phyloP scores from a whole-genome alignment of 2,797 vertebrate species.

The Eidolon dupreanum region DNA sequence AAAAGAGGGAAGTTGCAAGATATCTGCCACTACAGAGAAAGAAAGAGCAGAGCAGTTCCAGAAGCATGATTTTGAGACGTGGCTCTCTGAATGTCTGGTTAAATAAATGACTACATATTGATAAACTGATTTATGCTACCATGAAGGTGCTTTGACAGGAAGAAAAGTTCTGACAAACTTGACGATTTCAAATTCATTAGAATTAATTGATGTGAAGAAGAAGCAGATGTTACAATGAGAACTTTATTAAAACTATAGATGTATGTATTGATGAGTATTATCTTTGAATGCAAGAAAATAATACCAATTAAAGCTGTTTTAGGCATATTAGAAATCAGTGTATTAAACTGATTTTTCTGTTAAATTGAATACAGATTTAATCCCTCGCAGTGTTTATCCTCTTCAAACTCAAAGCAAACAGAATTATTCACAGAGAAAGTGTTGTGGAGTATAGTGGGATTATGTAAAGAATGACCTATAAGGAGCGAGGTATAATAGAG shows the following conservation, averaged over 20 bases:
- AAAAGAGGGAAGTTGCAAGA: not conserved
- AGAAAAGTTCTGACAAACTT: conserved; percentile 16
- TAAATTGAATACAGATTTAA: conserved; percentile 40
- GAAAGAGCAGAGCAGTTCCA: not conserved
- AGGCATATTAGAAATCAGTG: conserved; percentile 1
- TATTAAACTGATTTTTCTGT: conserved; percentile 52
- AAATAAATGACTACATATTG: not conserved
- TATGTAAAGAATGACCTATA: not conserved
- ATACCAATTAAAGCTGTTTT: conserved; percentile 48
- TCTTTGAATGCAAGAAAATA: conserved; percentile 55
- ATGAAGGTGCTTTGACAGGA: conserved; percentile 38
- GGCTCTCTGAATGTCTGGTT: not conserved
- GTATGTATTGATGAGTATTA: conserved; percentile 35
- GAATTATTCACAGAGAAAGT: conserved; percentile 49
- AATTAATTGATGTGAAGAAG: conserved; percentile 56
- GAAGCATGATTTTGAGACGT: not conserved
- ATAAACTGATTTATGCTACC: not conserved
- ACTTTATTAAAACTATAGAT: conserved; percentile 43
- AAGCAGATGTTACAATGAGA: conserved; percentile 48
- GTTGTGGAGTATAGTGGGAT: not conserved
- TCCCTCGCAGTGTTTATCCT: not conserved
- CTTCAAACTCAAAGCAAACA: conserved; percentile 57
- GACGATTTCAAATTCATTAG: conserved; percentile 51
- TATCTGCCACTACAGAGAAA: not conserved
- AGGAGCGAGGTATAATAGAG: not conserved